These are phyloP conservation scores for Tolypeutes matacus DNA, from an alignment of 2,797 vertebrate genomes.

Conservation along the genomic window DNA sequence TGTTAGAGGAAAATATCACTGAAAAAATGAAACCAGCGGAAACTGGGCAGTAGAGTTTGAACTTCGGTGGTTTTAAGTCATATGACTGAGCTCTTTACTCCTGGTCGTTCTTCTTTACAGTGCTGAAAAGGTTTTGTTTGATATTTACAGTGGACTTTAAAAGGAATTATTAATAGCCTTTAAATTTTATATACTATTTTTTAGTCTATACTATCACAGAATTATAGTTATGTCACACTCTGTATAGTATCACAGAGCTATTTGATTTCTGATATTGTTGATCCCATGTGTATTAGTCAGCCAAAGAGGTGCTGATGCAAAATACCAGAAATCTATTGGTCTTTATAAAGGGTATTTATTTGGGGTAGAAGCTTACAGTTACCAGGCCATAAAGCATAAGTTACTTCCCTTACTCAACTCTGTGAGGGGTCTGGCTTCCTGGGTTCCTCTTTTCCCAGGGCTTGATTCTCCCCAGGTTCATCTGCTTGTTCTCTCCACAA, in stretches of 20 bases:
- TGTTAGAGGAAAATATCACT: neutral
- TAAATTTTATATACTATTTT: neutral
- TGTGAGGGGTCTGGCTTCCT: too few relatives aligned
- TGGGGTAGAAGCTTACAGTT: too few relatives aligned
- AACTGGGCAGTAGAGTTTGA: neutral
- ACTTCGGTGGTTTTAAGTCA: neutral
- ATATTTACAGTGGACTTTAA: neutral
- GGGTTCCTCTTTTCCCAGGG: too few relatives aligned
- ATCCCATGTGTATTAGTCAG: too few relatives aligned
- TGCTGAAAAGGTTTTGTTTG: slow-evolving; percentile 28
- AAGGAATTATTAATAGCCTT: neutral
- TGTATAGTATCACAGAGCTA: neutral
- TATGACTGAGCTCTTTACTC: neutral
- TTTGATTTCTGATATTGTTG: neutral
- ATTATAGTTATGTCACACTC: neutral
- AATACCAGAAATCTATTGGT: too few relatives aligned
- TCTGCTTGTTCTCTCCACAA: too few relatives aligned
- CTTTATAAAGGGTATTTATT: too few relatives aligned
- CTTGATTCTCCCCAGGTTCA: too few relatives aligned
- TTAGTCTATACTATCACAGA: neutral
- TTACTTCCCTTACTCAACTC: too few relatives aligned
- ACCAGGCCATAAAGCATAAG: too few relatives aligned
- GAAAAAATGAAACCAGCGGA: neutral
- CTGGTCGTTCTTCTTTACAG: neutral
- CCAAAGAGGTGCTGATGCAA: too few relatives aligned